These are phyloP conservation scores for Rhombomys opimus DNA, from an alignment of 2,113 vertebrate species.

Conservation along the genomic window DNA sequence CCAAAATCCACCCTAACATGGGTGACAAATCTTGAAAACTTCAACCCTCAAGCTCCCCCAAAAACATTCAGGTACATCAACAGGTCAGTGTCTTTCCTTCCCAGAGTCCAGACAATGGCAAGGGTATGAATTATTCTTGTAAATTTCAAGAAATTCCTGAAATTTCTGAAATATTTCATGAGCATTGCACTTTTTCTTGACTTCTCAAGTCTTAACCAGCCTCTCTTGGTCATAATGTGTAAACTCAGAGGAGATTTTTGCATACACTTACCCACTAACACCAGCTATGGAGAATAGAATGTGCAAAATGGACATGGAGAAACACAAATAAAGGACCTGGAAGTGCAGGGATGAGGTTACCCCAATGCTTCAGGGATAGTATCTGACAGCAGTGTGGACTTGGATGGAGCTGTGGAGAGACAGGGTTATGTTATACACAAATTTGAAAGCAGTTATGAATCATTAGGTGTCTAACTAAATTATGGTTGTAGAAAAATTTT, in stretches of 20 bases:
- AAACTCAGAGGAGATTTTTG: background rate
- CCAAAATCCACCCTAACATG: too few relatives aligned
- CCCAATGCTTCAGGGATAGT: rapidly evolving
- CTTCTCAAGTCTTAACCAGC: background rate
- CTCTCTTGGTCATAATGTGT: too few relatives aligned
- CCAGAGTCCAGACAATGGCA: background rate
- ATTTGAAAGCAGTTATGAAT: background rate
- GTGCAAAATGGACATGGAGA: background rate
- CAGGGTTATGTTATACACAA: background rate
- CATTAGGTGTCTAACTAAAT: background rate
- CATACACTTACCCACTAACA: background rate
- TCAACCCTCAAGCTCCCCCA: background rate
- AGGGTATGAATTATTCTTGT: background rate
- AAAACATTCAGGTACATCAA: too few relatives aligned
- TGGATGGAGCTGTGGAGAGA: background rate
- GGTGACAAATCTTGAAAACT: background rate
- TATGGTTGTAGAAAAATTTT: background rate
- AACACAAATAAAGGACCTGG: background rate
- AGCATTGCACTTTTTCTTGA: background rate
- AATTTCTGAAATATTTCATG: background rate
- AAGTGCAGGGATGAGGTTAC: background rate
- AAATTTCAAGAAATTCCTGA: background rate
- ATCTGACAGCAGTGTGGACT: background rate
- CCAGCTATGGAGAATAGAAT: background rate
- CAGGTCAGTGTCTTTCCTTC: background rate